Base-by-base conservation (phyloP, 2,888 invertebrate genomes). In the Augochlorella aurata region DNA sequence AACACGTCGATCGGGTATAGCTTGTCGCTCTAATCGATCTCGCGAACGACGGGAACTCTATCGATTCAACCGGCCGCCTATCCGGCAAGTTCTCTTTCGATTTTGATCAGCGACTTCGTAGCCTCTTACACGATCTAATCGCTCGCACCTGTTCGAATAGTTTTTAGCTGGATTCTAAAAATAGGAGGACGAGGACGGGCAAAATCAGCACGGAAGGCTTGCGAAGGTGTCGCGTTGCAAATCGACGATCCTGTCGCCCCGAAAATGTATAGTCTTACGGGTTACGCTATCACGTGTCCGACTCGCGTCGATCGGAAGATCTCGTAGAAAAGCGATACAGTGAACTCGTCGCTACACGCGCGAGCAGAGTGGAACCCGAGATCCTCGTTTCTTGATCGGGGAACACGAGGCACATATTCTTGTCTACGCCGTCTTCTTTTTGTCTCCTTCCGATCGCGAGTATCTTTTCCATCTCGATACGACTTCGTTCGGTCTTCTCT, bases 201-300 rank as follows among this genome's bases (percentile, higher is more conserved):
- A 38, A 7, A 2, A 29, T 2, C 29, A 38, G 38, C 38, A 4
- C 38, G 38, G 38, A 38, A 38, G 38, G 5, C 38, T 1, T 4
- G 29, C 61, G 8, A 61, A 16, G 61, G 16, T 61, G 16, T 61
- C 29, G 29, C 61, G 61, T 61, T 61, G 29, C 61, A 29, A 61
- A 61, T 2, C 29, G 61, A 29, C 61, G 29, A 61, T 29, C 61
- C 66, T 69, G 73, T 61, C 66, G 50, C 70, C 75, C 73, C 75
- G 66, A 83, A 83, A 83, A 73, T 73, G 44, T 69, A 68, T 75
- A 78, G 61, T 69, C 78, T 73, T 70, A 65, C 75, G 38, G 38
- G 38, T 58, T 58, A 21, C 5, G 61, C 61, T 61, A 61, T 61
- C 61, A 29, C 61, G 61, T 61, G 61, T 61, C 61, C 16, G 21